Conservation (phyloP, 2,888 invertebrate genomes). For the Thelaira solivaga region DNA sequence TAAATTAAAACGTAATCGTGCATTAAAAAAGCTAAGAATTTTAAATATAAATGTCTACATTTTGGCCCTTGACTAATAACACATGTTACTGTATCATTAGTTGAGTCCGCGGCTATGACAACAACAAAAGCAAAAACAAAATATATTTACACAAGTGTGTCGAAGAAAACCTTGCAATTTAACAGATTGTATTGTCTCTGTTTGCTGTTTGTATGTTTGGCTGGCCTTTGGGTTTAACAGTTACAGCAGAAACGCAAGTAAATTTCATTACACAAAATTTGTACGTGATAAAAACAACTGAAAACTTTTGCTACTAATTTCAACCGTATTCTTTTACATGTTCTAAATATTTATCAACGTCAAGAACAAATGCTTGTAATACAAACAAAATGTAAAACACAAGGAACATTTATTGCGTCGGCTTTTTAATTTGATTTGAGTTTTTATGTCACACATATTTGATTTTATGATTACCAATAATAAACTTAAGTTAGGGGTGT, state of each 20-base stretch:
- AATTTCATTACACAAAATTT: background rate
- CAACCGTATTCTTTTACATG: background rate
- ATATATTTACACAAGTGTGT: background rate
- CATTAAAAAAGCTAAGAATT: background rate
- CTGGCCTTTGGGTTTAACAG: slow-evolving; percentile 22
- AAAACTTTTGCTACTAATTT: background rate
- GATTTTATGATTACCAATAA: no score
- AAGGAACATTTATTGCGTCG: background rate
- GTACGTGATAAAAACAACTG: background rate
- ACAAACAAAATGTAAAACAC: background rate
- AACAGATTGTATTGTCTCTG: slow-evolving; percentile 18
- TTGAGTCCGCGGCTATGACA: background rate
- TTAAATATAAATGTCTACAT: background rate
- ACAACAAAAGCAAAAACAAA: slow-evolving; percentile 6
- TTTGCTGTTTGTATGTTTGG: slow-evolving; percentile 2
- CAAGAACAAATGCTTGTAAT: background rate
- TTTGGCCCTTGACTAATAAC: slow-evolving; percentile 27
- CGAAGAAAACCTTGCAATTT: background rate
- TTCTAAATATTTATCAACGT: background rate
- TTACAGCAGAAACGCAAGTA: slow-evolving; percentile 2
- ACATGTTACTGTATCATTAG: slow-evolving; percentile 15
- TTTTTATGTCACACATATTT: no score
- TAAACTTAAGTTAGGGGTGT: no score
- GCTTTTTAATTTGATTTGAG: background rate
- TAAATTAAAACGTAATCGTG: background rate